Conservation (phyloP, 1,140 invertebrate genomes). For the Aphelenchoides avenae region DNA sequence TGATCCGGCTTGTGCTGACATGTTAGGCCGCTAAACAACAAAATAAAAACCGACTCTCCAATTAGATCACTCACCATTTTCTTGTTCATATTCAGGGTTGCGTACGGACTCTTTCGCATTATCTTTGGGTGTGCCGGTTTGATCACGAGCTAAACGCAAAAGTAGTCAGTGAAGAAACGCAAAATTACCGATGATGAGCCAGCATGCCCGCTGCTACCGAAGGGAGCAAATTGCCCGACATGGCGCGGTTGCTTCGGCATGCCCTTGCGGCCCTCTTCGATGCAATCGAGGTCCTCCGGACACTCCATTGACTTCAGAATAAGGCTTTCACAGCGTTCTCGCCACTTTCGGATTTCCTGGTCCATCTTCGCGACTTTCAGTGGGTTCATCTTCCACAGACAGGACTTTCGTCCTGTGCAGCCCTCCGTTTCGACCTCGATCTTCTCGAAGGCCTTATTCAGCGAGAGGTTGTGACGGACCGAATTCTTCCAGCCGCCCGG, state of each 20-base stretch:
- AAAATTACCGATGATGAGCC: neutral
- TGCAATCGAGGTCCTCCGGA: conserved; percentile 31
- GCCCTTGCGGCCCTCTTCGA: conserved; percentile 32
- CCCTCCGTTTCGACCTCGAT: conserved; percentile 62
- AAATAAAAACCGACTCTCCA: too few species aligned
- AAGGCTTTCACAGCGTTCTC: conserved; percentile 30
- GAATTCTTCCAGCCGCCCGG: conserved; percentile 67
- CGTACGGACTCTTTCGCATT: neutral
- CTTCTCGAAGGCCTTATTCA: conserved; percentile 66
- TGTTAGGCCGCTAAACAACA: too few species aligned
- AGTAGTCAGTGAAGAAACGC: neutral
- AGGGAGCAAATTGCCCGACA: neutral
- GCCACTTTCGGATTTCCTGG: conserved; percentile 39
- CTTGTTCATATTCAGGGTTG: too few species aligned
- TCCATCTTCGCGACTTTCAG: conserved; percentile 37
- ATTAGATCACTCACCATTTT: too few species aligned
- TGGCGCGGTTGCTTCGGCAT: conserved; percentile 32
- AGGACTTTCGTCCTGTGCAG: conserved; percentile 33
- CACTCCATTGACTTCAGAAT: conserved; percentile 30
- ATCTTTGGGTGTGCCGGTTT: conserved; percentile 7
- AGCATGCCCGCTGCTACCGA: neutral
- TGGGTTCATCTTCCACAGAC: conserved; percentile 38
- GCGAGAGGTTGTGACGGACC: conserved; percentile 65
- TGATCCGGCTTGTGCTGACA: too few species aligned
- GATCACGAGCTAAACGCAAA: conserved; percentile 3